These are phyloP conservation scores for Dasypolia templi DNA, from an alignment of 2,888 invertebrate species.

Conservation along the genomic window DNA sequence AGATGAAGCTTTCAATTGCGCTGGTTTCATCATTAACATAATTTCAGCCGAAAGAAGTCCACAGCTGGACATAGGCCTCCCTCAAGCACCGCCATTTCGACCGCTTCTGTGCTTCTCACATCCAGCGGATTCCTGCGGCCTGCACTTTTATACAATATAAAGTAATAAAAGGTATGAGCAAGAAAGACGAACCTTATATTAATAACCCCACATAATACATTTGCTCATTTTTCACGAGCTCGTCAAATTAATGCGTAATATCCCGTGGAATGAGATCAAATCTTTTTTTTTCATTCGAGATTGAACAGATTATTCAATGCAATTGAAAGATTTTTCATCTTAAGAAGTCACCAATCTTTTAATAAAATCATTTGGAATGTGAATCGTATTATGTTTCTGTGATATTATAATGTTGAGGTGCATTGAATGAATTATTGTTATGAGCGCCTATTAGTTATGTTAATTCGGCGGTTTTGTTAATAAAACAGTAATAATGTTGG, in stretches of 20 bases:
- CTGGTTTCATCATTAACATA: not conserved
- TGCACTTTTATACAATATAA: not conserved
- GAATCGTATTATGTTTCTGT: conserved; percentile 57
- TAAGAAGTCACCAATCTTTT: conserved; percentile 59
- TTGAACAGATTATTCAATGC: conserved; percentile 69
- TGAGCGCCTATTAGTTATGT: conserved; percentile 31
- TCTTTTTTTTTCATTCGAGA: conserved; percentile 67
- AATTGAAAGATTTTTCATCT: conserved; percentile 63
- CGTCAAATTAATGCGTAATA: conserved; percentile 64
- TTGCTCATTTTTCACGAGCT: conserved; percentile 46
- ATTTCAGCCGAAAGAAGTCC: not conserved
- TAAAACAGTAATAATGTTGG: conserved; percentile 43
- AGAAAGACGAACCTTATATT: conserved; percentile 8
- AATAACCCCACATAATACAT: conserved; percentile 38
- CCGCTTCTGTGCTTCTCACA: not conserved
- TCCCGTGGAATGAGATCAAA: conserved; percentile 61
- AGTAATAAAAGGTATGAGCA: not conserved
- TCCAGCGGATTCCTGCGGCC: not conserved
- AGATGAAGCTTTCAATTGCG: not conserved
- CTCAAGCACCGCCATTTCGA: not conserved
- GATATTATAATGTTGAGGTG: conserved; percentile 28
- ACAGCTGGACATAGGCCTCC: not conserved
- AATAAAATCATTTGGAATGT: conserved; percentile 60
- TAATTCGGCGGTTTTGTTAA: conserved; percentile 40
- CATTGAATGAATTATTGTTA: conserved; percentile 42